Evolutionary conservation across 2,797 vertebrate genomes (phyloP).

Genomic region (Alexandromys oeconomus): DNA sequence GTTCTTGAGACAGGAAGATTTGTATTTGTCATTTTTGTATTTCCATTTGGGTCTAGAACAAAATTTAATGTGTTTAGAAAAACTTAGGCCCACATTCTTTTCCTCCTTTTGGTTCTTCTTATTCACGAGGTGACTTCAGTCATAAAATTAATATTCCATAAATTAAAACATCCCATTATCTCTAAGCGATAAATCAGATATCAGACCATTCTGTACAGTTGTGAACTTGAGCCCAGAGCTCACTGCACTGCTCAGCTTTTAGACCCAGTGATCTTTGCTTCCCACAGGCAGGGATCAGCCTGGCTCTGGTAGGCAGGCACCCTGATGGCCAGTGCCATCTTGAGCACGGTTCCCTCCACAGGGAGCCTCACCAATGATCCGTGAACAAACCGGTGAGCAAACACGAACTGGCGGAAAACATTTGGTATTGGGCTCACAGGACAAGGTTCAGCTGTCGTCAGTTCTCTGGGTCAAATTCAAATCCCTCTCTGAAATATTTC

Average conservation of each 20-base stretch:
- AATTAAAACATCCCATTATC: slow-evolving; percentile 43
- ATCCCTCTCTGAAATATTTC: slow-evolving; percentile 52
- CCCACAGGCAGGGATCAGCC: neutral
- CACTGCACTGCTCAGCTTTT: neutral
- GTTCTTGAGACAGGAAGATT: neutral
- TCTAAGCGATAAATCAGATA: slow-evolving; percentile 52
- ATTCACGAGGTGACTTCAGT: slow-evolving; percentile 28
- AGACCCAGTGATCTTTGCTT: slow-evolving; percentile 16
- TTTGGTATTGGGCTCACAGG: neutral
- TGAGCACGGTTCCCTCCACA: neutral
- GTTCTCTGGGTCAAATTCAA: slow-evolving; percentile 66
- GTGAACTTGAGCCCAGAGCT: neutral
- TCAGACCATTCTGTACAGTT: slow-evolving; percentile 26
- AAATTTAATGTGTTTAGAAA: slow-evolving; percentile 40
- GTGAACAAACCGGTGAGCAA: neutral
- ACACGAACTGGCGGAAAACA: slow-evolving; percentile 8
- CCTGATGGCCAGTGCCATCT: neutral
- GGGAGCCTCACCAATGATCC: neutral
- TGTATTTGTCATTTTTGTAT: slow-evolving; percentile 2
- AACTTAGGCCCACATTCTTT: neutral
- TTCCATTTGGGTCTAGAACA: slow-evolving; percentile 15
- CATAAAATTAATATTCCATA: neutral
- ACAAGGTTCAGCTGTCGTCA: slow-evolving; percentile 58
- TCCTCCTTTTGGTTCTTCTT: neutral
- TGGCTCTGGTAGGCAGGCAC: neutral